Percentiles rank a stretch among this genome's conserved stretches.
phyloP scores from a whole-genome alignment of 2,797 vertebrate genomes.

The Cirrhinus molitorella region DNA sequence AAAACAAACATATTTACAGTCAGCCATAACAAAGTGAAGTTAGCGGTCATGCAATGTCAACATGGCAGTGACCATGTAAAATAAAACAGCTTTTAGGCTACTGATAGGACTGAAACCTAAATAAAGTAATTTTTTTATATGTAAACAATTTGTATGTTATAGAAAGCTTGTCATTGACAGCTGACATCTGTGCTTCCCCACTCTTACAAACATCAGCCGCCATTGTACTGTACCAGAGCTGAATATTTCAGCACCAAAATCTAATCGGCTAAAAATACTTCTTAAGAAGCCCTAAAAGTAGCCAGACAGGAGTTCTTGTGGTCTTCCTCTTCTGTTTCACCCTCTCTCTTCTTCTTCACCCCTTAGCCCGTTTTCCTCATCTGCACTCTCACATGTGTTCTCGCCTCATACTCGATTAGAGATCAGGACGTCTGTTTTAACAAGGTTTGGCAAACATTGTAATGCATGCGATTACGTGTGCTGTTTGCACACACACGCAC shows the following conservation, averaged over 20 bases:
- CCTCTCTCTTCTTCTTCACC: not conserved
- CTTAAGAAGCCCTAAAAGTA: not conserved
- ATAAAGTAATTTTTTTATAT: too few species aligned
- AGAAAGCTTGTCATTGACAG: not conserved
- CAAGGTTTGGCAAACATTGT: constrained; percentile 39
- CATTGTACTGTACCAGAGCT: not conserved
- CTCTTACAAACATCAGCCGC: not conserved
- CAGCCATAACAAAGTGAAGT: too few species aligned
- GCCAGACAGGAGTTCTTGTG: constrained; percentile 15
- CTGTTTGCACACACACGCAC: constrained; percentile 32
- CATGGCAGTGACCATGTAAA: too few species aligned
- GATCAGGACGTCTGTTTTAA: constrained; percentile 37
- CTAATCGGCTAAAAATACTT: constrained; percentile 37
- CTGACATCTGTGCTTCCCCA: not conserved
- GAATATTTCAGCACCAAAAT: constrained; percentile 36
- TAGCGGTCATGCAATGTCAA: too few species aligned
- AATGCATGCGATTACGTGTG: constrained; percentile 26
- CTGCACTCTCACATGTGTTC: constrained; percentile 16
- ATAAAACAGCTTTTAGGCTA: too few species aligned
- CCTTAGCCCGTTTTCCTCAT: constrained; percentile 9
- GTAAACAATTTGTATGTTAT: not conserved
- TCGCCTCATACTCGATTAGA: not conserved
- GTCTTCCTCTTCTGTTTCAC: constrained; percentile 24
- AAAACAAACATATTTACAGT: too few species aligned
- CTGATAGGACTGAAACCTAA: too few species aligned